These are phyloP conservation scores for Mesorhabditis spiculigera DNA, from an alignment of 2,888 invertebrate species.

Conservation along the genomic window DNA sequence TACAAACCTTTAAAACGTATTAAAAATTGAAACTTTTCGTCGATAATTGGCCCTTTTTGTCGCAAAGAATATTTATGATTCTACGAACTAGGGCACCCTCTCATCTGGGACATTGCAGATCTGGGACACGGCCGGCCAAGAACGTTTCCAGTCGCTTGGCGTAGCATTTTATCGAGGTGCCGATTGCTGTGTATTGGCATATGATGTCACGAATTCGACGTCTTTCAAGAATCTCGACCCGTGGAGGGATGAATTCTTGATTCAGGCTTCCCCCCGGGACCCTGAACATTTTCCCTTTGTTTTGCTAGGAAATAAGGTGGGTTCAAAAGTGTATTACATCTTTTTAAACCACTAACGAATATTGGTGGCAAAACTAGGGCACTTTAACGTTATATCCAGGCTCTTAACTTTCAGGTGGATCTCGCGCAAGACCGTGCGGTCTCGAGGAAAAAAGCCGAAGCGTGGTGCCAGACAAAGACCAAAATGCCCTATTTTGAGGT, in stretches of 20 bases:
- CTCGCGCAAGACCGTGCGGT: conserved; percentile 72
- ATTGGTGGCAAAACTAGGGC: too few species aligned
- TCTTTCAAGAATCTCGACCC: conserved; percentile 98
- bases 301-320: conserved; percentile 93
- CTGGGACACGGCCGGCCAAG: conserved; percentile 99
- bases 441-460: conserved; percentile 70
- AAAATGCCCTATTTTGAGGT: conserved; percentile 95
- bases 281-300: conserved; percentile 99
- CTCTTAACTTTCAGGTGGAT: conserved; percentile 58
- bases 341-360: too few species aligned
- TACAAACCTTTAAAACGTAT: neutral
- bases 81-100: too few species aligned
- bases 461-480: conserved; percentile 98
- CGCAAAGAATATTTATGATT: too few species aligned
- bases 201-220: conserved; percentile 95
- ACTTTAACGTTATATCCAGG: neutral
- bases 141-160: conserved; percentile 95
- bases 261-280: conserved; percentile 79
- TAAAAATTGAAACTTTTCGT: neutral
- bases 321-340: neutral
- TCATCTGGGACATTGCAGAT: conserved; percentile 66
- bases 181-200: conserved; percentile 92
- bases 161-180: conserved; percentile 97
- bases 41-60: neutral
- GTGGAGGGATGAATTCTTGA: conserved; percentile 97